A percentile compares a stretch with the other conserved stretches of the same genome.
These are phyloP conservation scores for Bombus cullumanus DNA, from an alignment of 1,140 invertebrate species.

Conservation along the genomic window DNA sequence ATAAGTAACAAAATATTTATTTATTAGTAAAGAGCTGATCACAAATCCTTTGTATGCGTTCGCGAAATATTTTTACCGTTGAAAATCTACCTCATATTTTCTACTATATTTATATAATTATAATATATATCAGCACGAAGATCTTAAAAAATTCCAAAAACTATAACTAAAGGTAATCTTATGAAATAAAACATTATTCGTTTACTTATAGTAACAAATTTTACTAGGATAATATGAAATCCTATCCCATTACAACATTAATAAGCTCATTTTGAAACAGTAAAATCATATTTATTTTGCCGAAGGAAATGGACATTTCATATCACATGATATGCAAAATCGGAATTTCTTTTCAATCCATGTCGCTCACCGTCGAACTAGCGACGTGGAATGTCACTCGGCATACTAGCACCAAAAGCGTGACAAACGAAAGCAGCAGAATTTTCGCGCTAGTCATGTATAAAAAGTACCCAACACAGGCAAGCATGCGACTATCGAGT, in stretches of 20 bases:
- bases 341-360: not conserved
- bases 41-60: too few species aligned
- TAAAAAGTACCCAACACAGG: not conserved
- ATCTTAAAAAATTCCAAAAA: too few species aligned
- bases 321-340: not conserved
- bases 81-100: too few species aligned
- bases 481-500: conserved; percentile 6
- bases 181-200: too few species aligned
- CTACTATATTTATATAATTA: too few species aligned
- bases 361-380: not conserved
- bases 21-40: too few species aligned
- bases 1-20: too few species aligned
- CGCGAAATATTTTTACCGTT: too few species aligned
- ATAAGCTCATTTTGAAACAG: not conserved
- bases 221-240: not conserved
- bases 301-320: not conserved
- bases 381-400: not conserved
- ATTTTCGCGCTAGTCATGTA: conserved; percentile 18
- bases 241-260: not conserved
- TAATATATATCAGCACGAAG: too few species aligned
- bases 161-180: too few species aligned
- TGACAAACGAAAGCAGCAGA: not conserved
- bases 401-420: conserved; percentile 19
- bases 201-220: not conserved
- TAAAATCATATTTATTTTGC: not conserved